Base-by-base conservation (phyloP, 2,797 vertebrate species). In the Alca torda region DNA sequence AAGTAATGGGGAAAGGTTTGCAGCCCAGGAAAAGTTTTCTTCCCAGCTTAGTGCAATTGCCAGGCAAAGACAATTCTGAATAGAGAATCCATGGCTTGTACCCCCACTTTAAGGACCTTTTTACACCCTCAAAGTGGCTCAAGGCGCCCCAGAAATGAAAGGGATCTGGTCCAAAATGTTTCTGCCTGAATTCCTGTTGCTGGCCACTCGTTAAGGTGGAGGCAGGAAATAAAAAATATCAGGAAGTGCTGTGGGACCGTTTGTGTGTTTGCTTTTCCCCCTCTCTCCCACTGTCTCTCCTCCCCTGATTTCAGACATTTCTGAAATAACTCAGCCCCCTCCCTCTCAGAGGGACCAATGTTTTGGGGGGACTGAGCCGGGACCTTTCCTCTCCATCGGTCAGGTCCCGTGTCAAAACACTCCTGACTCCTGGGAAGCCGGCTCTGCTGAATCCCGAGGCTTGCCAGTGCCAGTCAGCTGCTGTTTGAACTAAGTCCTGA, bases 401-500 rank as follows among this genome's bases (percentile, higher is more conserved):
- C 90, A 92, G 88, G 60, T 73, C 79, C 64, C 15, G 0, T 82
- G 81, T 95, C 80, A 89, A 90, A 97, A 95, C 87, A 96, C 68
- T 85, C 25, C 91, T 84, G 91, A 87, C 86, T 93, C 94, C 75
- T 2, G 41, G 91, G 86, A 93, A 93, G 90, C 63, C 84, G 10
- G 78, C 94, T 46, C 72, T 76, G 73, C 86, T 73, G 89, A 84
- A 86, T 93, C 87, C 63, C 2, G 10, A 87, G 85, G 69, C 69
- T 92, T 93, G 95, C 95, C 90, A 76, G 94, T 97, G 98, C 97
- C 95, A 97, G 96, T 96, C 96, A 97, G 98, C 97, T 96, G 98
- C 98, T 98, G 98, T 98, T 98, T 98, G 98, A 98, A 98, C 97
- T 95, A 91, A 98, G 98, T 96, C 97, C 97, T 98, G 98, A 98